Evolutionary conservation across 2,888 invertebrate genomes (phyloP).

Genomic region (Phasia obesa): DNA sequence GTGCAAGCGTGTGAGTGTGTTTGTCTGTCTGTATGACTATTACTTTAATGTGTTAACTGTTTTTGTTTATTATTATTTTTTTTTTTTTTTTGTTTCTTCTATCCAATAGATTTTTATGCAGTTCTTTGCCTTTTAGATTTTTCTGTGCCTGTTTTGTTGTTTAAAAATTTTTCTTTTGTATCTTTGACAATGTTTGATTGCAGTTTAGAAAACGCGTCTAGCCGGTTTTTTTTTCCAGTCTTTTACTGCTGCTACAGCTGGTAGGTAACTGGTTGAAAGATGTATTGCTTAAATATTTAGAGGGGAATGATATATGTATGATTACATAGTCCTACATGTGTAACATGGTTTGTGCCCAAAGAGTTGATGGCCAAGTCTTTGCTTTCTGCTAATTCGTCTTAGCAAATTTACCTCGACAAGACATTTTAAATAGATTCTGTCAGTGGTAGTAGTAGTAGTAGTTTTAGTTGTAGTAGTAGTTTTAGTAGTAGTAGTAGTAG

Average conservation of each 20-base stretch:
- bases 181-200: constrained; percentile 60
- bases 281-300: constrained; percentile 5
- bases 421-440: constrained; percentile 21
- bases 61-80: constrained; percentile 6
- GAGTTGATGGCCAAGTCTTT: constrained; percentile 31
- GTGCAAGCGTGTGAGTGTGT: not conserved
- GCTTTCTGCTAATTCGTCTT: constrained; percentile 5
- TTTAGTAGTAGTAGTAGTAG: too few relatives aligned
- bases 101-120: constrained; percentile 38
- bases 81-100: constrained; percentile 2
- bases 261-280: constrained; percentile 32
- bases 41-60: constrained; percentile 52
- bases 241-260: not conserved
- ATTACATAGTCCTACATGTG: constrained; percentile 17
- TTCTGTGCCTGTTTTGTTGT: constrained; percentile 36
- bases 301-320: constrained; percentile 1
- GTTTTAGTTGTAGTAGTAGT: too few relatives aligned
- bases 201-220: constrained; percentile 70
- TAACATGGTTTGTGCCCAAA: constrained; percentile 19
- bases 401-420: constrained; percentile 26
- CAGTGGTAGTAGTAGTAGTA: too few relatives aligned
- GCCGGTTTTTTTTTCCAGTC: constrained; percentile 54
- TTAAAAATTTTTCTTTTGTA: constrained; percentile 42
- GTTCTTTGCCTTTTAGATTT: constrained; percentile 53
- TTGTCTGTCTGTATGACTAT: constrained; percentile 25